Evolutionary conservation across 53 echinoderm and acorn worm genomes (phyloP), one percentile per base, ranked within the genome.

Genomic region (Holothuria leucospilota): DNA sequence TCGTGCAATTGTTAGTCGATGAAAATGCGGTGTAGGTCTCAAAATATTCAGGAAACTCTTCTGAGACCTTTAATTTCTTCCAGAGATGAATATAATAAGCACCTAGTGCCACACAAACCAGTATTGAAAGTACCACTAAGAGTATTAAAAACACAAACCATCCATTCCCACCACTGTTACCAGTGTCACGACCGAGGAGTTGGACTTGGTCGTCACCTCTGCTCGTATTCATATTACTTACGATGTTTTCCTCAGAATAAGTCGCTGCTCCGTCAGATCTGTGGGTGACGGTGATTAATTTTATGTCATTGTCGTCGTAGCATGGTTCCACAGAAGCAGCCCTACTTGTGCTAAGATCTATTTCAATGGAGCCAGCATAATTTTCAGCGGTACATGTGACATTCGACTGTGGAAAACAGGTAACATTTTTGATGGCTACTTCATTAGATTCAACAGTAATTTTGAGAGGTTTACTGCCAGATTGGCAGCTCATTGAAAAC

Each of bases 361-460:
- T 21, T 59, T 60, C 20, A 60, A 80, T 34, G 39, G 29, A 60
- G 7, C 62, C 80, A 59, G 59, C 80, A 30, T 80, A 26, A 61
- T 80, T 80, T 16, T 15, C 39, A 27, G 60, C 80, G 18, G 38
- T 60, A 59, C 80, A 80, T 10, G 80, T 21, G 18, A 80, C 29
- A 61, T 80, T 80, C 6, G 80, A 27, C 59, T 80, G 0, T 21
- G 78, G 78, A 28, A 78, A 78, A 59, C 58, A 78, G 29, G 59
- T 58, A 14, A 78, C 59, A 28, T 25, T 59, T 8, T 59, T 53
- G 0, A 78, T 42, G 12, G 56, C 27, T 11, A 59, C 78, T 78
- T 49, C 59, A 8, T 59, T 58, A 12, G 78, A 78, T 10, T 58
- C 51, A 6, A 59, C 78, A 20, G 16, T 59, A 2, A 78, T 26